Conservation (phyloP, 2,888 invertebrate species). For the Carterocephalus palaemon region DNA sequence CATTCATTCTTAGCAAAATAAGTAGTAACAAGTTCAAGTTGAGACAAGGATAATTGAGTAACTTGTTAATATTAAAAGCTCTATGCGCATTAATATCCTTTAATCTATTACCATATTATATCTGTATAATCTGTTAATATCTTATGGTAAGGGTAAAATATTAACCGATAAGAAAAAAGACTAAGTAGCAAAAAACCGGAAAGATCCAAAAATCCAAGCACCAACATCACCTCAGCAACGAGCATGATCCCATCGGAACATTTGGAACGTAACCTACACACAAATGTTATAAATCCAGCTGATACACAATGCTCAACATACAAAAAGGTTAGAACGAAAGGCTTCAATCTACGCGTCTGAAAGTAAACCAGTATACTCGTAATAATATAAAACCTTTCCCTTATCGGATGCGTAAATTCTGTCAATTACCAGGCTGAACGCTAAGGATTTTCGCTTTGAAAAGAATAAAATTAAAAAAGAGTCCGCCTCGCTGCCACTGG, state of each 20-base stretch:
- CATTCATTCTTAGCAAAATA: too few species aligned
- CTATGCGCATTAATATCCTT: too few species aligned
- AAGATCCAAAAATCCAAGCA: background rate
- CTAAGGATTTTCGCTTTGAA: constrained; percentile 40
- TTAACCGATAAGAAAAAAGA: too few species aligned
- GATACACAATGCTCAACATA: constrained; percentile 14
- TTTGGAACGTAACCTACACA: constrained; percentile 6
- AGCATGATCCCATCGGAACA: background rate
- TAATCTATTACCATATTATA: too few species aligned
- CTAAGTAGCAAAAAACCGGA: too few species aligned
- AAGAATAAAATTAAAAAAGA: constrained; percentile 38
- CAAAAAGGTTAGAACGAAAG: constrained; percentile 16
- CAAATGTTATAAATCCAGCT: constrained; percentile 8
- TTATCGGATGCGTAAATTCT: constrained; percentile 66
- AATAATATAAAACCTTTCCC: constrained; percentile 44
- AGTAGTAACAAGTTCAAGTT: too few species aligned
- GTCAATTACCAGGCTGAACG: constrained; percentile 53
- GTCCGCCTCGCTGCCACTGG: constrained; percentile 53
- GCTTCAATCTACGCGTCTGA: constrained; percentile 30
- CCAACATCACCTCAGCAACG: background rate
- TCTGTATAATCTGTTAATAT: too few species aligned
- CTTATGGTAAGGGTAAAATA: too few species aligned
- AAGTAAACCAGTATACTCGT: constrained; percentile 35
- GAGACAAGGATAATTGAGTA: too few species aligned
- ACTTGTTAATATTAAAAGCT: too few species aligned